Conservation (phyloP, 1,140 invertebrate species). For the Proales similis region DNA sequence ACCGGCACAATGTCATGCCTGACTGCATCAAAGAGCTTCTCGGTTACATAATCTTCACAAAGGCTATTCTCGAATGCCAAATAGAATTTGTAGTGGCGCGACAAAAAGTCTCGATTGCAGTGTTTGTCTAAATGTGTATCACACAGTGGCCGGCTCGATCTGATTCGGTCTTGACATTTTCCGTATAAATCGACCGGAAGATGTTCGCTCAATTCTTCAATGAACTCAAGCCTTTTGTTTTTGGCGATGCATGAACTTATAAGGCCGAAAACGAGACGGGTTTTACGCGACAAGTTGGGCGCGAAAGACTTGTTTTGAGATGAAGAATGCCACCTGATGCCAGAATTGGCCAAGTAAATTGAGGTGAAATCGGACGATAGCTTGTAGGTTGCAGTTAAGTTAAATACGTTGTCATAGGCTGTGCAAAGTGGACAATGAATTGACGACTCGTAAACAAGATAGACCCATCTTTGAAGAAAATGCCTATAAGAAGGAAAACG, state of each 20-base stretch:
- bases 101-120: constrained; percentile 13
- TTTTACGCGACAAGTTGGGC: constrained; percentile 7
- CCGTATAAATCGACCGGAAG: constrained; percentile 8
- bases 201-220: constrained; percentile 22
- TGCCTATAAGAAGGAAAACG: not conserved
- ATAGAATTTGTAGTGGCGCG: constrained; percentile 37
- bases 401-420: not conserved
- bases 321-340: not conserved
- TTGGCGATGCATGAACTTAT: constrained; percentile 17
- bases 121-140: not conserved
- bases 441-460: constrained; percentile 12
- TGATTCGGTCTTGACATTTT: constrained; percentile 23
- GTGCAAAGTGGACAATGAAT: constrained; percentile 1
- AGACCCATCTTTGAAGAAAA: constrained; percentile 25
- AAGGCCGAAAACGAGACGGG: not conserved
- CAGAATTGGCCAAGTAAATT: not conserved
- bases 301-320: not conserved
- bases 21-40: constrained; percentile 39
- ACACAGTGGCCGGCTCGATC: constrained; percentile 6
- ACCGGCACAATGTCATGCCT: constrained; percentile 37
- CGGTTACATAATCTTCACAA: constrained; percentile 39
- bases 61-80: constrained; percentile 39
- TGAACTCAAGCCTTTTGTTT: constrained; percentile 23
- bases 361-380: constrained; percentile 2
- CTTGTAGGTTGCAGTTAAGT: constrained; percentile 7